Base-by-base conservation (phyloP, 2,797 vertebrate species). In the Carapus acus region DNA sequence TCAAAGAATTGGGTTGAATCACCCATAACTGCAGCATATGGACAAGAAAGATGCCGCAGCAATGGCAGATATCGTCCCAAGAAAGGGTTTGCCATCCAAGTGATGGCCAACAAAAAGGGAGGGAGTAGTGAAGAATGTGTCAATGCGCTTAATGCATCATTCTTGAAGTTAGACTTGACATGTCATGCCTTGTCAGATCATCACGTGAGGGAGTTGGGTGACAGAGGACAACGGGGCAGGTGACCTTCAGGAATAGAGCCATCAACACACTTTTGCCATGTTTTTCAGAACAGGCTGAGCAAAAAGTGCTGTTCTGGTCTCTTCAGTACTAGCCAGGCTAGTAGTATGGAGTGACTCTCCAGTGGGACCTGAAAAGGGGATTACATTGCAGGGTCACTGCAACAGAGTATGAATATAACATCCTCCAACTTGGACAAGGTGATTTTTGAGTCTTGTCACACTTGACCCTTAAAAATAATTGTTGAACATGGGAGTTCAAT, bases 321-420 rank as follows among this genome's bases (percentile, higher is more conserved):
- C 70, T 78, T 76, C 75, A 62, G 76, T 73, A 54, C 27, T 2
- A 74, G 65, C 77, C 34, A 76, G 65, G 62, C 75, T 52, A 58
- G 68, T 67, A 77, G 69, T 73, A 75, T 81, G 81, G 59, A 71
- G 71, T 76, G 70, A 56, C 79, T 58, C 74, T 65, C 82, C 73
- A 69, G 73, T 44, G 82, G 76, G 82, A 84, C 58, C 69, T 52
- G 52, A 68, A 67, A 27, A 52, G 63, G 69, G 70, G 80, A 81
- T 82, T 83, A 66, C 73, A 82, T 86, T 83, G 81, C 85, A 85
- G 79, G 69, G 67, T 81, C 79, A 77, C 76, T 83, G 85, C 83
- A 79, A 75, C 57, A 80, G 62, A 74, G 77, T 64, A 59, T n/a
- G 52, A 71, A 76, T 66, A 66, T 70, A 67, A 78, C 72, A 67